Evolutionary conservation across 2,113 vertebrate species (phyloP).

Genomic region (Willisornis vidua): DNA sequence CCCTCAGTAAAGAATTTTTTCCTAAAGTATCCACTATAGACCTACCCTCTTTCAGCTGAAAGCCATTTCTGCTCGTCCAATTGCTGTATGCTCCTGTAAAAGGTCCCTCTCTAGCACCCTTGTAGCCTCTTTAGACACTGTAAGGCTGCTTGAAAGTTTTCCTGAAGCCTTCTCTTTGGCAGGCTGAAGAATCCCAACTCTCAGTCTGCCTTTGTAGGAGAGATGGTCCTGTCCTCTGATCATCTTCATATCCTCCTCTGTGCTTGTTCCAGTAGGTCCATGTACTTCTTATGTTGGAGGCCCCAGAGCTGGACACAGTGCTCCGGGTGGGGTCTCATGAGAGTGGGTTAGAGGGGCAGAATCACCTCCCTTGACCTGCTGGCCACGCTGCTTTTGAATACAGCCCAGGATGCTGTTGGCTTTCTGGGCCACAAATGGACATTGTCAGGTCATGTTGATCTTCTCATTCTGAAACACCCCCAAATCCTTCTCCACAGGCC

Average conservation of each 20-base stretch:
- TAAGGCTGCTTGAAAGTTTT: background rate
- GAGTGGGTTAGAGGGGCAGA: background rate
- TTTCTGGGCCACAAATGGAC: background rate
- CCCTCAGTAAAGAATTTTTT: background rate
- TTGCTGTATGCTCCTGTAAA: background rate
- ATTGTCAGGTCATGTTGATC: accelerated
- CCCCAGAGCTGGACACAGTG: background rate
- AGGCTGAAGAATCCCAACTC: background rate
- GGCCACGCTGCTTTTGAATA: background rate
- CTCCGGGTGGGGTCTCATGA: too few relatives aligned
- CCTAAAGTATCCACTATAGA: background rate
- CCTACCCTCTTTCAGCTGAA: background rate
- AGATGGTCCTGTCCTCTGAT: background rate
- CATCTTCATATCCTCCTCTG: background rate
- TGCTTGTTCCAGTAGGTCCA: background rate
- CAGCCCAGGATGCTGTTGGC: background rate
- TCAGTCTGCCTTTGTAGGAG: background rate
- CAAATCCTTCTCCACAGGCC: background rate
- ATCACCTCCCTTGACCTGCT: background rate
- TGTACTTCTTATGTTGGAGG: too few relatives aligned
- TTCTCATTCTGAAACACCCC: background rate
- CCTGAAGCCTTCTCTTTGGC: background rate
- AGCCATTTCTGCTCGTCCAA: background rate
- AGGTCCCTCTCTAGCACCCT: background rate
- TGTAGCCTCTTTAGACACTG: too few relatives aligned